Base-by-base conservation (phyloP, 2,888 invertebrate species). In the Auanema sp. region DNA sequence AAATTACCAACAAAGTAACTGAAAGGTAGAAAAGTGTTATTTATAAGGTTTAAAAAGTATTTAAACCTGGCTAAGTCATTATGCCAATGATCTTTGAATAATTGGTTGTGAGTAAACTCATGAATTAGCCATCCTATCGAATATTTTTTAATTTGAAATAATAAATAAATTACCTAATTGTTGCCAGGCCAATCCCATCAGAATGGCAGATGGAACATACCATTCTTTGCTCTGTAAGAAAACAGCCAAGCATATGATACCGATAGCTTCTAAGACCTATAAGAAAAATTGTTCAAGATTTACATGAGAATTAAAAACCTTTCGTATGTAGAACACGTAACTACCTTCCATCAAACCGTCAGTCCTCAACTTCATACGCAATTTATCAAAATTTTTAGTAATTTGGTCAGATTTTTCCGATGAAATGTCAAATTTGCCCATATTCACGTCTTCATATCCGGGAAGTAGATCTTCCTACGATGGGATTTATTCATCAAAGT, bases 141-240 rank as follows among this genome's bases (percentile, higher is more conserved):
- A 16, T 4, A 6, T 43, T 51, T 18, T 14, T 21, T 53, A 23
- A 33, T 11, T 16, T 18, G 10, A 10, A 10, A 10, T 47, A 8
- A 33, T 3, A 33, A 33, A 40, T 8, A 56, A 54, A 21, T 56
- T 16, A 56, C 78, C 81, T 16, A 80, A 63, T 40, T 82, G 82
- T 51, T 82, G 82, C 82, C 82, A 82, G 5, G 80, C 77, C 49
- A 82, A 64, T 10, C 82, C 82, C 80, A 80, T 77, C 41, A 78
- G 56, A 51, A 82, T 60, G 3, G 82, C 82, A 4, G 82, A 73
- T 2, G 69, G 57, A 2, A 82, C 49, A 64, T 79, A 82, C 25
- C 64, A 75, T 11, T 64, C 70, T 59, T 75, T 65, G 47, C 64
- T 72, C 50, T 81, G 80, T 12, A 81, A 71, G 57, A 68, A 75